Percentiles rank a stretch among this genome's conserved stretches.
Conservation (phyloP, 2,797 vertebrate genomes). For the Darevskia nairensis region DNA sequence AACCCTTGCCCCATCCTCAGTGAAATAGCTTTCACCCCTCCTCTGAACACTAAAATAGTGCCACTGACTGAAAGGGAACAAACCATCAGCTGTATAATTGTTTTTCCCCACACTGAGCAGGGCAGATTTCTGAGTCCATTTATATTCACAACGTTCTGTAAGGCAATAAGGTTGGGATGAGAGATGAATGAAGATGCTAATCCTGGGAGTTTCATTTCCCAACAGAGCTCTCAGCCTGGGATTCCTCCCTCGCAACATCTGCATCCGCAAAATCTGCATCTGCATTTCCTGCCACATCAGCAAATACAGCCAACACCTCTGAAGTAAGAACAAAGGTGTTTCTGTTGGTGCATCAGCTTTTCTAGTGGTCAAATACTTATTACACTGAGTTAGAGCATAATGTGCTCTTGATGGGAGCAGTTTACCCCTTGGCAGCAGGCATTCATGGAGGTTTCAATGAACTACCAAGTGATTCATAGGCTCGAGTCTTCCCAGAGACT, state of each 20-base stretch:
- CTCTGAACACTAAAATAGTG: background rate
- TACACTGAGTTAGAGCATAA: conserved; percentile 28
- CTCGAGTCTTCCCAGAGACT: background rate
- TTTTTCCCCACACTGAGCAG: background rate
- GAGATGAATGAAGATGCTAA: too few species aligned
- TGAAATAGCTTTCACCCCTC: background rate
- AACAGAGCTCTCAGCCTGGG: background rate
- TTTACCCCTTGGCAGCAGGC: conserved; percentile 37
- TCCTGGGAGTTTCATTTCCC: background rate
- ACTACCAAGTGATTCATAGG: background rate
- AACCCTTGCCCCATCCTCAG: too few species aligned
- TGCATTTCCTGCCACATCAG: background rate
- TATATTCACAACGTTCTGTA: background rate
- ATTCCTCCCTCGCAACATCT: background rate
- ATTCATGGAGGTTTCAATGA: conserved; percentile 18
- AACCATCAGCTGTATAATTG: background rate
- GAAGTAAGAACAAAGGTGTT: background rate
- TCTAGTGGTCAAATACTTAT: background rate
- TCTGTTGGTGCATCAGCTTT: background rate
- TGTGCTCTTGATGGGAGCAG: conserved; percentile 15
- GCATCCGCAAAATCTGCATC: background rate
- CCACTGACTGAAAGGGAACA: background rate
- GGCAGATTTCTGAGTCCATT: background rate
- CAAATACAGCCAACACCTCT: background rate
- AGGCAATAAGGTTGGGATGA: too few species aligned